These are phyloP conservation scores for Heliconius hortense DNA, from an alignment of 2,888 invertebrate genomes.

Conservation along the genomic window DNA sequence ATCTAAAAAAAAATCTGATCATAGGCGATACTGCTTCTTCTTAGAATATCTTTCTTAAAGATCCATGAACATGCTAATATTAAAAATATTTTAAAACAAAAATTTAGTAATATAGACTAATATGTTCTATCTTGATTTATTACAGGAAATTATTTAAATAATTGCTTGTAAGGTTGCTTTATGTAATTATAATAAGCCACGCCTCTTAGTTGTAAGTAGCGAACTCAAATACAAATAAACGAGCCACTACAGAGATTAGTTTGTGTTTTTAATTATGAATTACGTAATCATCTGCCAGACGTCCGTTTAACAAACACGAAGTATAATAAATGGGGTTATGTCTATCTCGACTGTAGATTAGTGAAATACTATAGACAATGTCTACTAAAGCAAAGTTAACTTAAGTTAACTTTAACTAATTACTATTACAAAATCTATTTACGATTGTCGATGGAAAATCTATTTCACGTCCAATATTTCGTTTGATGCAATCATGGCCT, in stretches of 20 bases:
- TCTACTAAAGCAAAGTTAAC: background rate
- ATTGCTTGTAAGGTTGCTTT: conserved; percentile 30
- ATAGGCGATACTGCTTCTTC: too few relatives aligned
- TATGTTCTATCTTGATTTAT: conserved; percentile 30
- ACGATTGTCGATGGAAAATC: background rate
- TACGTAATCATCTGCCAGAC: conserved; percentile 31
- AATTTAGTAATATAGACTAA: conserved; percentile 5
- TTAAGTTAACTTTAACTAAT: background rate
- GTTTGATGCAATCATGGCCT: background rate
- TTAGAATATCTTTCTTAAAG: too few relatives aligned
- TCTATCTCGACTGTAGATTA: conserved; percentile 11
- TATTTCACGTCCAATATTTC: background rate
- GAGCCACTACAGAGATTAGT: conserved; percentile 35
- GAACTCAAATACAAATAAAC: conserved; percentile 29
- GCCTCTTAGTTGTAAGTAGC: conserved; percentile 33
- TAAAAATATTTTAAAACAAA: conserved; percentile 5
- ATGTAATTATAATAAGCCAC: conserved; percentile 37
- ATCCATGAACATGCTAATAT: background rate
- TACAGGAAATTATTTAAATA: conserved; percentile 37
- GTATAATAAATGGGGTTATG: conserved; percentile 4
- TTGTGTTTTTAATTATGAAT: conserved; percentile 39
- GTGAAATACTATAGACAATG: conserved; percentile 6
- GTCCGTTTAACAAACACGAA: conserved; percentile 23
- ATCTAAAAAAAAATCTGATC: too few relatives aligned
- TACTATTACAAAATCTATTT: background rate